Conservation (phyloP, 1,140 invertebrate species). For the Oncopeltus fasciatus region DNA sequence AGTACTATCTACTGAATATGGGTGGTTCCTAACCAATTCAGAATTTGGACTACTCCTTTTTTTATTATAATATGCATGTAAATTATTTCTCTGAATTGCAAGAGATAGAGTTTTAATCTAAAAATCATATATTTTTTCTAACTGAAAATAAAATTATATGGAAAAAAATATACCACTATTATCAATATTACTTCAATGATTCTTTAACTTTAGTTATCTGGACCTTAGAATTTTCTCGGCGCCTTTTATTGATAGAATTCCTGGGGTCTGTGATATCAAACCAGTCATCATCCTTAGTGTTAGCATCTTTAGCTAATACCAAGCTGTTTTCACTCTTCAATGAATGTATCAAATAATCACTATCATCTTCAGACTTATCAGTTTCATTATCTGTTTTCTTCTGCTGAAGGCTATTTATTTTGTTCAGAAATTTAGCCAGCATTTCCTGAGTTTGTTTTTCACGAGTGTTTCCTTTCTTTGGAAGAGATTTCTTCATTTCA, state of each 20-base stretch:
- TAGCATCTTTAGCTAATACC: slow-evolving; percentile 87
- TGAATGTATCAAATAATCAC: slow-evolving; percentile 52
- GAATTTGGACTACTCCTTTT: too few species aligned
- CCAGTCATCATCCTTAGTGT: slow-evolving; percentile 83
- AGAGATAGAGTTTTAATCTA: too few species aligned
- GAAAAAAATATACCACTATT: too few species aligned
- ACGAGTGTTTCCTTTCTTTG: slow-evolving; percentile 32
- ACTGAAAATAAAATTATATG: too few species aligned
- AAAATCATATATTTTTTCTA: too few species aligned
- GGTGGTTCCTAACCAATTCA: too few species aligned
- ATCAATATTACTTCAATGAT: neutral
- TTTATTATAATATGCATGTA: too few species aligned
- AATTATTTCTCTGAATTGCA: too few species aligned
- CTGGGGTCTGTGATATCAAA: slow-evolving; percentile 92
- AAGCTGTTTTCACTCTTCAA: slow-evolving; percentile 64
- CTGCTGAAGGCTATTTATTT: slow-evolving; percentile 42
- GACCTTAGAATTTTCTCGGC: slow-evolving; percentile 40
- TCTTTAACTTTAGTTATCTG: neutral
- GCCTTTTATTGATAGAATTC: slow-evolving; percentile 83
- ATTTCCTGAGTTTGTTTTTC: slow-evolving; percentile 61
- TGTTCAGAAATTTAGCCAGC: slow-evolving; percentile 68
- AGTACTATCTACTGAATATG: too few species aligned
- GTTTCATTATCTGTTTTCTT: slow-evolving; percentile 29
- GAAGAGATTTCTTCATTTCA: neutral
- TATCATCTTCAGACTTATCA: slow-evolving; percentile 24